A percentile compares a stretch with the other conserved stretches of the same genome.
Conservation (phyloP, 2,113 vertebrate species). For the Microcebus tavaratra region DNA sequence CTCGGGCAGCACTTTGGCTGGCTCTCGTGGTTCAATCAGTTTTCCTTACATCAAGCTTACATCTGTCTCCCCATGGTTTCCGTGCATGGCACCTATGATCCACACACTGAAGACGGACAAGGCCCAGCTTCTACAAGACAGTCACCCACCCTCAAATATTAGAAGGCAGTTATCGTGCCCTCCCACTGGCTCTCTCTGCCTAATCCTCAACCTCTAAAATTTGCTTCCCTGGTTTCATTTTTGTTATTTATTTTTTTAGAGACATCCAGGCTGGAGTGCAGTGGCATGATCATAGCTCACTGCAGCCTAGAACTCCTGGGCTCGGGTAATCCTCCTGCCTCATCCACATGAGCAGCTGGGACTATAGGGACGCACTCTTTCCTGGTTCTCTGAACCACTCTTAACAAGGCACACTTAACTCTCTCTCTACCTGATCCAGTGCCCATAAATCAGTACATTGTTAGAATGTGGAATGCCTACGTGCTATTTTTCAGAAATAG, state of each 20-base stretch:
- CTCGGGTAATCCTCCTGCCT: neutral
- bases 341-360: neutral
- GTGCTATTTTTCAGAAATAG: conserved; percentile 7
- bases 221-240: neutral
- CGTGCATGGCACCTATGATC: neutral
- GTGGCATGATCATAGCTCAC: neutral
- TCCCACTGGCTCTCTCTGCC: neutral
- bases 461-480: neutral
- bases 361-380: neutral
- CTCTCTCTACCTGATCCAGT: neutral
- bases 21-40: neutral
- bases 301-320: neutral
- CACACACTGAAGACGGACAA: neutral
- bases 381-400: neutral
- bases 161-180: neutral
- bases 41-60: neutral
- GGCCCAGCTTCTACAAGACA: neutral
- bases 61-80: neutral
- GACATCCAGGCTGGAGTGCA: neutral
- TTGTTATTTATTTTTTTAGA: neutral
- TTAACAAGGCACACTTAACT: neutral
- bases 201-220: neutral
- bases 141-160: neutral
- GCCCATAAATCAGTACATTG: neutral
- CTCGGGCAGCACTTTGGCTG: neutral